A percentile compares a stretch with the other conserved stretches of the same genome.
phyloP scores from a whole-genome alignment of 2,113 vertebrate genomes.

The Brienomyrus brachyistius region DNA sequence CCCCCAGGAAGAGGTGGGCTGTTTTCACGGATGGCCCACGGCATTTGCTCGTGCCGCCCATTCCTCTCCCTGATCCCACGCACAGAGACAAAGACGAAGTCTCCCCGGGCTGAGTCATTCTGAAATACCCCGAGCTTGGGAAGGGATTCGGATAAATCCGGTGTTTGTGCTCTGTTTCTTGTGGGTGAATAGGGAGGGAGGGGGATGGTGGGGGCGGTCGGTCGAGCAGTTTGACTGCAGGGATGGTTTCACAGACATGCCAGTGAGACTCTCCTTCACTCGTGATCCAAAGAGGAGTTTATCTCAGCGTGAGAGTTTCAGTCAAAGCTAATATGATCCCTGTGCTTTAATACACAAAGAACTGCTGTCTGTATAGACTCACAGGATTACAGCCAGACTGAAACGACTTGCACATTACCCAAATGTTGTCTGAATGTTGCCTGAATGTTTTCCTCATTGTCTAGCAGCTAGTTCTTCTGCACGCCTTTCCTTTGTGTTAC shows the following conservation, averaged over 20 bases:
- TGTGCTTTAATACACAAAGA: neutral
- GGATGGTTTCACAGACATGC: neutral
- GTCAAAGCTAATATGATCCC: neutral
- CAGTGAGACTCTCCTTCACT: neutral
- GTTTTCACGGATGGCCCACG: neutral
- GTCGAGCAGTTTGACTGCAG: neutral
- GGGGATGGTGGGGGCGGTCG: neutral
- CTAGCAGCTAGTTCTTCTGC: neutral
- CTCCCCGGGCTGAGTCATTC: neutral
- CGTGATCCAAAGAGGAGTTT: neutral
- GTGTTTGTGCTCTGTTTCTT: neutral
- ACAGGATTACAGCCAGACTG: neutral
- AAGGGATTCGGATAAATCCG: neutral
- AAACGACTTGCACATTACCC: neutral
- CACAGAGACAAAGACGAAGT: neutral
- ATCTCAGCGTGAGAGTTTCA: neutral
- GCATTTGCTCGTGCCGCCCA: neutral
- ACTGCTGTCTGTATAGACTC: neutral
- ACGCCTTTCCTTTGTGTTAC: neutral
- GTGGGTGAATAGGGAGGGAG: neutral
- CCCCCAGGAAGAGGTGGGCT: neutral
- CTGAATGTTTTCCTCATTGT: neutral
- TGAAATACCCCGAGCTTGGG: neutral
- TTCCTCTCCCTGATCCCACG: neutral
- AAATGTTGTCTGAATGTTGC: neutral